Percentiles rank a stretch among this genome's conserved stretches.
Evolutionary conservation across 2,797 vertebrate genomes (phyloP).

Genomic region (Syngnathus rostellatus): DNA sequence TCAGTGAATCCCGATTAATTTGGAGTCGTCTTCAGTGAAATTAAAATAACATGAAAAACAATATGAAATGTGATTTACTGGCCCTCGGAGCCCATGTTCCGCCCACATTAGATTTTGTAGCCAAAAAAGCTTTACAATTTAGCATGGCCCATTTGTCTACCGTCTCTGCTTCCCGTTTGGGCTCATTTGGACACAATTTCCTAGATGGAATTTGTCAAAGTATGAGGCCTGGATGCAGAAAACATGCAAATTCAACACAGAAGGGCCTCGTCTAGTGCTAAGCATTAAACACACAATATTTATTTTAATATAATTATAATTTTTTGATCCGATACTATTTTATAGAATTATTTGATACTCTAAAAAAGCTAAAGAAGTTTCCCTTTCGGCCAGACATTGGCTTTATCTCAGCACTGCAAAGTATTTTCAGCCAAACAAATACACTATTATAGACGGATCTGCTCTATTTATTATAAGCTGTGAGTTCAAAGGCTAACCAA

Average conservation of each 20-base stretch:
- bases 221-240: not conserved
- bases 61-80: not conserved
- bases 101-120: not conserved
- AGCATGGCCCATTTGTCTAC: not conserved
- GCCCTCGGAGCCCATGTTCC: not conserved
- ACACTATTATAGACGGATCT: constrained; percentile 9
- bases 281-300: too few relatives aligned
- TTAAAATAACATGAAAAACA: too few relatives aligned
- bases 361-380: not conserved
- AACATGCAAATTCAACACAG: not conserved
- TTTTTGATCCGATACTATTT: not conserved
- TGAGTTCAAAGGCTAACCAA: constrained; percentile 37
- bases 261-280: not conserved
- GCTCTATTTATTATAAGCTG: constrained; percentile 38
- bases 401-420: not conserved
- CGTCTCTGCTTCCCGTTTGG: not conserved
- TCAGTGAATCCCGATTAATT: not conserved
- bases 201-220: not conserved
- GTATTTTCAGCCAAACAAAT: constrained; percentile 37
- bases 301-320: too few relatives aligned
- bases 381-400: not conserved
- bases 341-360: too few relatives aligned
- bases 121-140: constrained; percentile 1
- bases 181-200: not conserved
- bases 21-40: not conserved